These are phyloP conservation scores for Cydia strobilella DNA, from an alignment of 1,140 invertebrate genomes.

Conservation along the genomic window DNA sequence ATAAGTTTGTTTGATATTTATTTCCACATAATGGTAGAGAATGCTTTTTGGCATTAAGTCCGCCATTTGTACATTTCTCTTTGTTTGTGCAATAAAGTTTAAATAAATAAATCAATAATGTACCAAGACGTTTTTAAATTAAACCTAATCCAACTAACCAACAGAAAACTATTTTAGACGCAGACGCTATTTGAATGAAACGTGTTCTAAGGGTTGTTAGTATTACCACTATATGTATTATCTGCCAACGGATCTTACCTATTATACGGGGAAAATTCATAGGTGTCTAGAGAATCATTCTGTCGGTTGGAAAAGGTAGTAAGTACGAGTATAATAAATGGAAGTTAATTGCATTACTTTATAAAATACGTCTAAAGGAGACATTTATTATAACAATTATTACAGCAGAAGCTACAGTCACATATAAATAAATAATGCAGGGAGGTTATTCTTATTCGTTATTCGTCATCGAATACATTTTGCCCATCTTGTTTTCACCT, in stretches of 20 bases:
- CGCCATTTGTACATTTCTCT: too few relatives aligned
- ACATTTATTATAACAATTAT: background rate
- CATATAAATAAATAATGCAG: too few relatives aligned
- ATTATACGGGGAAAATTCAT: slow-evolving; percentile 55
- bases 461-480: too few relatives aligned
- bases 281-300: slow-evolving; percentile 46
- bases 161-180: background rate
- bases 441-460: too few relatives aligned
- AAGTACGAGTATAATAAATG: slow-evolving; percentile 39
- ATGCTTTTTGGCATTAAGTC: too few relatives aligned
- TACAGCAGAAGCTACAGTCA: too few relatives aligned
- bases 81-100: too few relatives aligned
- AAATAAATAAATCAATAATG: too few relatives aligned
- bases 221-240: slow-evolving; percentile 21
- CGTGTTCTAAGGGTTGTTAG: slow-evolving; percentile 11
- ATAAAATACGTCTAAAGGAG: background rate
- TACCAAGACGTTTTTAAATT: background rate
- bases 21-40: slow-evolving; percentile 7
- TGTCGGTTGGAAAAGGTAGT: slow-evolving; percentile 24
- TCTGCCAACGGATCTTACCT: slow-evolving; percentile 41
- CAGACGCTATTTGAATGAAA: slow-evolving; percentile 12
- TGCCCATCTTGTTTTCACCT: too few relatives aligned
- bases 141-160: background rate
- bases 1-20: too few relatives aligned
- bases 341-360: background rate